Percentiles rank a stretch among this genome's conserved stretches.
Conservation (phyloP, 2,888 invertebrate genomes). For the Priocnemis perturbator region DNA sequence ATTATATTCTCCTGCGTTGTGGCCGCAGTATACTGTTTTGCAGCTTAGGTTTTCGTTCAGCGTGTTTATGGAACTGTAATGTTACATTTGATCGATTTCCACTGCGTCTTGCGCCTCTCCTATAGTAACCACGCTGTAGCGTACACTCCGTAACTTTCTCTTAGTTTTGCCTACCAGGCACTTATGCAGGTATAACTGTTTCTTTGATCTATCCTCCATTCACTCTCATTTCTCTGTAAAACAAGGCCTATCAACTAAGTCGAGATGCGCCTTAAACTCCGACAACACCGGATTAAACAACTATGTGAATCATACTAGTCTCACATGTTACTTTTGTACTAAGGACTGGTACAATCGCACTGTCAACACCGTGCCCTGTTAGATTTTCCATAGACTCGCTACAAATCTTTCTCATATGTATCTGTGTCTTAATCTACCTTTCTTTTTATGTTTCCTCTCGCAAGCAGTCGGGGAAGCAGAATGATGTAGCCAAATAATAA, state of each 20-base stretch:
- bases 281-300: too few species aligned
- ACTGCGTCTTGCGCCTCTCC: constrained; percentile 13
- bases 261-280: too few species aligned
- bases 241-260: too few species aligned
- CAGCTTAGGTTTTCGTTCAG: constrained; percentile 49
- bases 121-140: constrained; percentile 17
- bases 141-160: constrained; percentile 22
- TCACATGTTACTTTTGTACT: too few species aligned
- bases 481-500: constrained; percentile 74
- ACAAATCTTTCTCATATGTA: constrained; percentile 19
- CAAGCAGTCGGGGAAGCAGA: constrained; percentile 74
- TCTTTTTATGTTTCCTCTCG: constrained; percentile 64
- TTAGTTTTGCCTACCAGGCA: constrained; percentile 41
- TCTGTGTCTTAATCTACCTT: constrained; percentile 56
- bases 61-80: constrained; percentile 54
- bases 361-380: too few species aligned
- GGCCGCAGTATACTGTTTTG: constrained; percentile 61
- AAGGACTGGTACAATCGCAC: too few species aligned
- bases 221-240: background rate
- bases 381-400: too few species aligned
- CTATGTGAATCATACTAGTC: too few species aligned
- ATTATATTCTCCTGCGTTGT: constrained; percentile 41
- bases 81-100: constrained; percentile 39
- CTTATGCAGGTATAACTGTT: constrained; percentile 7
- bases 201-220: background rate